Percentiles rank a stretch among this genome's conserved stretches.
Conservation (phyloP, 2,113 vertebrate species). For the Ranitomeya variabilis region DNA sequence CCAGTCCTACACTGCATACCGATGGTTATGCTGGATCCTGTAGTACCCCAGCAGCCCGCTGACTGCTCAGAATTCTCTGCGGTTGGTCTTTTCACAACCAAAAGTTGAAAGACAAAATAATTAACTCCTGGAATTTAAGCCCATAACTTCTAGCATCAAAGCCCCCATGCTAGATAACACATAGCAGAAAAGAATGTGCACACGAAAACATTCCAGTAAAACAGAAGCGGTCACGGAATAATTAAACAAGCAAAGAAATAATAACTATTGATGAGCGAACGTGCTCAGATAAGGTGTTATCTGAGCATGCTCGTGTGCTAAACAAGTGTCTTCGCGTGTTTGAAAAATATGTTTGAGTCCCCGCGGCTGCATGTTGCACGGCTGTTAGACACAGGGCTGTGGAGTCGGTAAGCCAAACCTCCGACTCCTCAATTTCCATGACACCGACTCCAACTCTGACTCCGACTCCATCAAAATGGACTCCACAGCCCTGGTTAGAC, state of each 20-base stretch:
- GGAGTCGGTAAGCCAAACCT: no score
- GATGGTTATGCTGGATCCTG: not conserved
- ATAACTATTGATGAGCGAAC: not conserved
- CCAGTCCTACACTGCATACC: not conserved
- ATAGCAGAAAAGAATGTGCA: constrained; percentile 44
- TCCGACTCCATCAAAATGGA: no score
- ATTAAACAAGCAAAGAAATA: not conserved
- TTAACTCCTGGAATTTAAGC: constrained; percentile 40
- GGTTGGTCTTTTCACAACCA: constrained; percentile 33
- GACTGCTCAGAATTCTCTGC: not conserved
- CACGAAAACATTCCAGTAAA: constrained; percentile 10
- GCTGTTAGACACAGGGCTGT: no score
- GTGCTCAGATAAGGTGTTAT: no score
- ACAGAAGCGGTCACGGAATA: constrained; percentile 1
- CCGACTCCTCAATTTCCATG: no score
- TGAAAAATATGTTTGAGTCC: no score
- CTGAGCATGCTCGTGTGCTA: no score
- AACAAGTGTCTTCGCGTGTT: no score
- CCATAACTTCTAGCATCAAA: constrained; percentile 27
- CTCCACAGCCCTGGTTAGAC: no score
- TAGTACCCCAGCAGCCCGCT: not conserved
- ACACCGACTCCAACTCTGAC: no score
- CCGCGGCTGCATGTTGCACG: no score
- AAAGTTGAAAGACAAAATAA: constrained; percentile 37
- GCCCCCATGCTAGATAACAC: constrained; percentile 5